Evolutionary conservation across 2,797 vertebrate species (phyloP), one percentile per base, ranked within the genome.

Genomic region (Spinus olivaceus): DNA sequence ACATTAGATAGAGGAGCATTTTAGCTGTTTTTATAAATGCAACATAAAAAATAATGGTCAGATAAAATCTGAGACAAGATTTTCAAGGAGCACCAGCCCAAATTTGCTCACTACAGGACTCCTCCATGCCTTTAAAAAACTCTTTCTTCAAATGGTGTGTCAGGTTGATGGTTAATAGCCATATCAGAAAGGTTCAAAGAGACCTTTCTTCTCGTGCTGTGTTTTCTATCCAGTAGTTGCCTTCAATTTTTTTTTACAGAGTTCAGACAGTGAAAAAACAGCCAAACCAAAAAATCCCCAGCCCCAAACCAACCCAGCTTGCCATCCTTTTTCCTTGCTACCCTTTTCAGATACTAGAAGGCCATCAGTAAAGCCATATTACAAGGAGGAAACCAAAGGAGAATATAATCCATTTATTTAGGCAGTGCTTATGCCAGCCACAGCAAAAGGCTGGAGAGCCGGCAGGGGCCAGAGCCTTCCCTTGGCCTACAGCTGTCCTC

Each of bases 291-390:
- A 76, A 64, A 33, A 7, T 33, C 11, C 25, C 32, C 8, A 71
- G 30, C 9, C 27, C 44, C 46, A 49, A 50, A 85, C 4, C 25
- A 83, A 35, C 10, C 13, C 56, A 59, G 20, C 21, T 49, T 89
- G 37, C 51, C 63, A 90, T 64, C 21, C 33, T 93, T 72, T 86
- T 82, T 64, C 56, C 56, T 93, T 9, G 0, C 47, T 57, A 60
- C 44, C 22, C 49, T 92, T 81, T 90, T 71, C 61, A 88, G 47
- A 60, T 32, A 35, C 50, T 77, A 24, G 1, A 0, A 80, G 49
- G 50, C 74, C 70, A n/a, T 79, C 74, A 37, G 63, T 86, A 84
- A 95, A 94, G 91, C 94, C 96, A 95, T 96, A 81, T 63, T 76
- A 39, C 0, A 0, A 79, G 60, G 65, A 91, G 67, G 74, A 88